Evolutionary conservation across 2,113 vertebrate species (phyloP).

Genomic region (Erpornis zantholeuca): DNA sequence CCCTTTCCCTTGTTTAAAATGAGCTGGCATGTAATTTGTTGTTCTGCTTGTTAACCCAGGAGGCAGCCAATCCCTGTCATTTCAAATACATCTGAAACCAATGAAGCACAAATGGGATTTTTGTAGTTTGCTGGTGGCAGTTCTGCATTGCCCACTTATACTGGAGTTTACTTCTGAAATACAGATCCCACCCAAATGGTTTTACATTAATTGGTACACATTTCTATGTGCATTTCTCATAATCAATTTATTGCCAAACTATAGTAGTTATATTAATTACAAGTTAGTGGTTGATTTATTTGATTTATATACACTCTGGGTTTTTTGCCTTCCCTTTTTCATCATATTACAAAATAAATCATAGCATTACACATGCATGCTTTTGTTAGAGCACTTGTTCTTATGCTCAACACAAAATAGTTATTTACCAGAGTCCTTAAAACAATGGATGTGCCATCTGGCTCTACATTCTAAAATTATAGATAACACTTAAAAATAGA

Average conservation of each 20-base stretch:
- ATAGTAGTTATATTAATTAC: not conserved
- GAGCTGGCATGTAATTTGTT: not conserved
- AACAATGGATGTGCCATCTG: not conserved
- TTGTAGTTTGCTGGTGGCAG: not conserved
- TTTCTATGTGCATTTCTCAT: not conserved
- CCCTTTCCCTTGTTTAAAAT: not conserved
- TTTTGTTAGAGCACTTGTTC: not conserved
- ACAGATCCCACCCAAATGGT: not conserved
- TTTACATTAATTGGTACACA: not conserved
- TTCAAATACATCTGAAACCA: conserved; percentile 22
- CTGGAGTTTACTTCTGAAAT: not conserved
- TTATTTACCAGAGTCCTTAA: not conserved
- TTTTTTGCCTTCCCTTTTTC: not conserved
- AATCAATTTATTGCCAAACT: not conserved
- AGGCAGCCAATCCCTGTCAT: conserved; percentile 32
- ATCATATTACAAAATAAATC: not conserved
- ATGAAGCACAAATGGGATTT: not conserved
- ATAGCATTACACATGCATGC: not conserved
- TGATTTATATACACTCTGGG: not conserved
- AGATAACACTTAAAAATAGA: not conserved
- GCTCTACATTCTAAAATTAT: not conserved
- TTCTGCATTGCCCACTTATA: not conserved
- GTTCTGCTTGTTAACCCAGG: conserved; percentile 17
- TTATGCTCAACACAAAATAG: not conserved
- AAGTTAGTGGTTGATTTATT: not conserved